Base-by-base conservation (phyloP, 2,888 invertebrate species). In the Nomada fucata region DNA sequence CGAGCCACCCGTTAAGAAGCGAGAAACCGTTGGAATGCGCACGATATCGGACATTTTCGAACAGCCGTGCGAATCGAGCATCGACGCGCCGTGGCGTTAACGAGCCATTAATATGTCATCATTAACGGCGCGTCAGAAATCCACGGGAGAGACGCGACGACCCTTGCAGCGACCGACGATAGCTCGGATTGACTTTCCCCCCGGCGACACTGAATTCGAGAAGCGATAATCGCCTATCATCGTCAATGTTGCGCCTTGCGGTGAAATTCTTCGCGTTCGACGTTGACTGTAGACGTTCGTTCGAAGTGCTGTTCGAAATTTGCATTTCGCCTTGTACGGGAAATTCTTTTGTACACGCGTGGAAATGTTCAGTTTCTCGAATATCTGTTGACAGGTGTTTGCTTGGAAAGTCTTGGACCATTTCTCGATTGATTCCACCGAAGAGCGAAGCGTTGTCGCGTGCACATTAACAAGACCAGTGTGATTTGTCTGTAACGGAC, bases 31-130 rank as follows among this genome's bases (percentile, higher is more conserved):
- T 5, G 69, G 65, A 71, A 83, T 76, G 64, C 47, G 42, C 69
- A 44, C 59, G 73, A 82, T 82, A 74, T 57, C 55, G 76, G 80
- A 83, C 72, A 78, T 82, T 85, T 86, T 65, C 65, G 53, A 73
- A 77, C 63, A 29, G 36, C 20, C 55, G 26, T 29, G 50, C 67
- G 69, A 80, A 77, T 67, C 59, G 29, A 47, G 53, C 73, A 65
- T 20, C 59, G 57, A 59, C 44, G 71, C 47, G 4, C 11, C 36
- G 65, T 70, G 65, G 47, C 81, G 61, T 79, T 85, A 83, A 79
- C 63, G 52, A 70, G 75, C 59, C 65, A 76, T 81, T 81, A 83
- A 81, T 65, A 77, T 75, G 68, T 77, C 68, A 68, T 69, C 57
- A 61, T 79, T 84, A 86, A 75, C 65, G 57, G 23, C 44, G 67